Percentiles rank a stretch among this genome's conserved stretches.
These are phyloP conservation scores for Drosophila cardini DNA, from an alignment of 1,140 invertebrate genomes.

Conservation along the genomic window DNA sequence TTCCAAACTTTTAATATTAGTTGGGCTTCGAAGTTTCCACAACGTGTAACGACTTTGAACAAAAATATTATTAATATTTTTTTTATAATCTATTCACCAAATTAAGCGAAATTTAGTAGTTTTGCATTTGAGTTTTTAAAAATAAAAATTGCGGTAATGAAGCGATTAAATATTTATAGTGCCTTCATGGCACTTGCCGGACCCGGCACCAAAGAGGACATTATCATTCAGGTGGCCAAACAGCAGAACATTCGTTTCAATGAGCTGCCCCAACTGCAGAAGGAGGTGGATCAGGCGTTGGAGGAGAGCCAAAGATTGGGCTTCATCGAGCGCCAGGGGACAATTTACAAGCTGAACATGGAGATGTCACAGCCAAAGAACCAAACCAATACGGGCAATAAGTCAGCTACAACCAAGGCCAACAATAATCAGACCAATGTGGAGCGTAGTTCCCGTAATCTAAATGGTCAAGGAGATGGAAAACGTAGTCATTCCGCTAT, in stretches of 20 bases:
- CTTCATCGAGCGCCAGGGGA: conserved; percentile 15
- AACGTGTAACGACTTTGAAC: not conserved
- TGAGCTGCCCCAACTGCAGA: conserved; percentile 36
- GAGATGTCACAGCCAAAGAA: not conserved
- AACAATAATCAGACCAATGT: too few relatives aligned
- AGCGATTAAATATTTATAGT: conserved; percentile 22
- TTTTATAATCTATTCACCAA: not conserved
- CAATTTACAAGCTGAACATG: conserved; percentile 15
- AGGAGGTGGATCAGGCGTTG: conserved; percentile 28
- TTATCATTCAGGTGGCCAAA: conserved; percentile 36
- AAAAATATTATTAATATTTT: conserved; percentile 2
- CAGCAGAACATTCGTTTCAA: conserved; percentile 49
- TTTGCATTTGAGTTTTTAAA: conserved; percentile 1
- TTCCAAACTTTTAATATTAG: not conserved
- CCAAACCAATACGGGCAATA: not conserved
- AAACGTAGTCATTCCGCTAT: conserved; percentile 9
- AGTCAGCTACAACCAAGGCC: not conserved
- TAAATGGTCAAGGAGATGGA: conserved; percentile 25
- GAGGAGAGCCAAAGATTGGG: conserved; percentile 20
- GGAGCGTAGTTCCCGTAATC: not conserved
- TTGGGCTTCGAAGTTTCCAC: not conserved
- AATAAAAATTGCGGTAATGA: conserved; percentile 20
- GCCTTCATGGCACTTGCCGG: conserved; percentile 16
- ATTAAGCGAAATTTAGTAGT: conserved; percentile 10
- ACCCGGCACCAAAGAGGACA: conserved; percentile 36